Conservation (phyloP, 2,113 vertebrate species). For the Python bivittatus region DNA sequence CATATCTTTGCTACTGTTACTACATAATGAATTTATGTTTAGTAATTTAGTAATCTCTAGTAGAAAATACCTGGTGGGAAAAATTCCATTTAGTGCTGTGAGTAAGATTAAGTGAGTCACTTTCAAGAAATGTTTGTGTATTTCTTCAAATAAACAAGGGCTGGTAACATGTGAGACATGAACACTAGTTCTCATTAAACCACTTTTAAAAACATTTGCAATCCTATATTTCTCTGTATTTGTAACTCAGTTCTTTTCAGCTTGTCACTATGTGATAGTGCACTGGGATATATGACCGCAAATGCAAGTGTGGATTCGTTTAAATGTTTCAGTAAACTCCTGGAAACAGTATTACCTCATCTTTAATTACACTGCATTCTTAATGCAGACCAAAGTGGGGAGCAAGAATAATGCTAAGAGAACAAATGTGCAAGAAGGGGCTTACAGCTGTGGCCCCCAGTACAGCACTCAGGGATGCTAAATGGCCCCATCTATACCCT, state of each 20-base stretch:
- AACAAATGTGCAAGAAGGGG: not conserved
- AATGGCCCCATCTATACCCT: too few species aligned
- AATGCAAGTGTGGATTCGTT: not conserved
- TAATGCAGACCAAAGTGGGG: not conserved
- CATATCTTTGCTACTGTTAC: not conserved
- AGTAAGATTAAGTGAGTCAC: not conserved
- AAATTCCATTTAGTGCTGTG: not conserved
- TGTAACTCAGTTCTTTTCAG: not conserved
- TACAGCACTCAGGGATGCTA: too few species aligned
- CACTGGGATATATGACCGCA: not conserved
- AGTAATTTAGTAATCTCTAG: not conserved
- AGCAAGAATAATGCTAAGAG: not conserved
- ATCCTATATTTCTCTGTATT: not conserved
- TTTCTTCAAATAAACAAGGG: not conserved
- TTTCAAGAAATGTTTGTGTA: not conserved
- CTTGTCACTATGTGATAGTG: not conserved
- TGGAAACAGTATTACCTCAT: not conserved
- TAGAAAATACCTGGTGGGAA: not conserved
- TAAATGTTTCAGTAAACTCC: not conserved
- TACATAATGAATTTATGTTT: not conserved
- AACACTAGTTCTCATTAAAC: not conserved
- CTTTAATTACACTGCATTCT: not conserved
- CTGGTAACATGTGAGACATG: not conserved
- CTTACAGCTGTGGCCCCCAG: too few species aligned
- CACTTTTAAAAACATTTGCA: not conserved